Evolutionary conservation across 2,888 invertebrate genomes (phyloP), one percentile per base, ranked within the genome.

Genomic region (Balanococcus diminutus): DNA sequence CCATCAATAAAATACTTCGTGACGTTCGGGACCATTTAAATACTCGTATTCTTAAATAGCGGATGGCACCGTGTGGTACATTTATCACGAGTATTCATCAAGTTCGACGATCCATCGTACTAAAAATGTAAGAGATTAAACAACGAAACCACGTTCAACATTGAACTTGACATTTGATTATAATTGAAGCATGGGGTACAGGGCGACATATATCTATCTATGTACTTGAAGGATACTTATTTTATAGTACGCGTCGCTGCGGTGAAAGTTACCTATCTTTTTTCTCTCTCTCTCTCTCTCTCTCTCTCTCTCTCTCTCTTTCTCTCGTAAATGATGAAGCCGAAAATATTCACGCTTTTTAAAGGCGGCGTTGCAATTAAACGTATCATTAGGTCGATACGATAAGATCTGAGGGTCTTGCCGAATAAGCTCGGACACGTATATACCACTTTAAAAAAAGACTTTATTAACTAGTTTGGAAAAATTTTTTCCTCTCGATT

Each of bases 121-220:
- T n/a, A n/a, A n/a, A n/a, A n/a, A n/a, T n/a, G n/a, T n/a, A n/a
- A n/a, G n/a, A n/a, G n/a, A 36, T 36, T 8, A 36, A 36, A 36
- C 36, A 36, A 46, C 46, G 2, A 46, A 46, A 46, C 16, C 19
- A 11, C 11, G 61, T 61, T 61, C 61, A 61, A 61, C 61, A 61
- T 61, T 61, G 61, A 61, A 61, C 61, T 61, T 61, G 61, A 61
- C 61, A 61, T 61, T 61, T 61, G 8, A 11, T 61, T n/a, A n/a
- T 61, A 61, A 61, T 61, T 61, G 61, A 61, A 61, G 22, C 2
- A 9, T 2, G 46, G 36, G 4, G 8, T 4, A 36, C 8, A 36
- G 8, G 8, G 5, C 8, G 8, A 36, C 36, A 4, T 36, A 36
- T 4, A 36, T 8, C 36, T 36, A 36, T 8, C 5, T 36, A 36